phyloP scores from a whole-genome alignment of 1,140 invertebrate species.

The Cephus cinctus region DNA sequence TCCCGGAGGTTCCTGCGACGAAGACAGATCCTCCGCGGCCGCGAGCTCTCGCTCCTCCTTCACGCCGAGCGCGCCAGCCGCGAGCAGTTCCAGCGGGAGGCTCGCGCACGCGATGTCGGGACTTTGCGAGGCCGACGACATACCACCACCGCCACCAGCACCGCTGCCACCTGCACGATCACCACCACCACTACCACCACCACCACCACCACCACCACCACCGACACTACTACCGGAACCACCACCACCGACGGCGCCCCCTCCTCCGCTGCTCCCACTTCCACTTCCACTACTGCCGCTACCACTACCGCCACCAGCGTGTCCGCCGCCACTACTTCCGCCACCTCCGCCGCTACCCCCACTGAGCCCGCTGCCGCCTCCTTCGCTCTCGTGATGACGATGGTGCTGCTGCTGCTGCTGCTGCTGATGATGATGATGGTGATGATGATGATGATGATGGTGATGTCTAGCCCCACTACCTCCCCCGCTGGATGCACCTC shows the following conservation, averaged over 20 bases:
- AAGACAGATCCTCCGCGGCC: conserved; percentile 48
- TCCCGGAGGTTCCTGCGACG: conserved; percentile 38
- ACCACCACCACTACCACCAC: neutral
- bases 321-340: conserved; percentile 14
- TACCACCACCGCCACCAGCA: conserved; percentile 16
- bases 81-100: conserved; percentile 54
- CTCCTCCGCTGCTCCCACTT: conserved; percentile 32
- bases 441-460: conserved; percentile 31
- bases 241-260: conserved; percentile 11
- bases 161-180: conserved; percentile 8
- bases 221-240: conserved; percentile 7
- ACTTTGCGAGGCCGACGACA: conserved; percentile 54
- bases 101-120: conserved; percentile 56
- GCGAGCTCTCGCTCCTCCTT: conserved; percentile 53
- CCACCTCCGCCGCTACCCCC: conserved; percentile 25
- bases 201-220: conserved; percentile 10
- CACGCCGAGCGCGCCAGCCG: conserved; percentile 51
- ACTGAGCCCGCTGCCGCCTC: conserved; percentile 22
- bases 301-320: conserved; percentile 23
- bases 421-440: conserved; percentile 23
- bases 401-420: conserved; percentile 15
- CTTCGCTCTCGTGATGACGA: conserved; percentile 22
- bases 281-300: conserved; percentile 35
- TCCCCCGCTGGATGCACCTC: conserved; percentile 41
- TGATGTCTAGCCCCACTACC: conserved; percentile 27